Base-by-base conservation (phyloP, 2,888 invertebrate species). In the Hyalella azteca region DNA sequence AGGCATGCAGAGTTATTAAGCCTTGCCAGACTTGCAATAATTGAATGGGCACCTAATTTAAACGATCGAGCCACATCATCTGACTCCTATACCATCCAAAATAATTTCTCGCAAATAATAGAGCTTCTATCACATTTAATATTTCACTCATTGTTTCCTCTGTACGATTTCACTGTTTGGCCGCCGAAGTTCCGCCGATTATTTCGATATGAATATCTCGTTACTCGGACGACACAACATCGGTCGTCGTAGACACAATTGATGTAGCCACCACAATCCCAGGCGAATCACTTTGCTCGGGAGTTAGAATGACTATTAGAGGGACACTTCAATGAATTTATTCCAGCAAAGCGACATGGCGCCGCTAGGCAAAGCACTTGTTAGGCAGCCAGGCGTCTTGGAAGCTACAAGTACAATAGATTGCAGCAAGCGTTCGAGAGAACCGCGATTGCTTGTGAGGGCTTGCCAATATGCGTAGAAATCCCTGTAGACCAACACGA, bases 291-390 rank as follows among this genome's bases (percentile, higher is more conserved):
- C 66, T 66, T 66, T 66, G 66, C 66, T 32, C 36, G 32, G 66
- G 66, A 66, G 66, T 66, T 66, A 66, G 66, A 66, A 66, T 66
- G 66, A 66, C 66, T 36, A 66, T 66, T 66, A 66, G n/a, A 66
- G 66, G 36, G 36, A 66, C 36, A 66, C 66, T 66, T 66, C 66
- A 66, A 66, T 66, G 66, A 66, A 66, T 66, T 66, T 66, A 66
- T 66, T 66, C 36, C 36, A 66, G 66, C 66, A 66, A 32, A 36
- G 66, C 66, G 66, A 66, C 66, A 66, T 36, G 66, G 66, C 66
- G 29, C 66, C 32, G n/a, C n/a, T n/a, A n/a, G n/a, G 29, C 54
- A 36, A 66, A 66, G 66, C 29, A 36, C 66, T 66, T 66, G 66
- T 66, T 66, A 66, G 36, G 29, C 36, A 36, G 19, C 13, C 54